Evolutionary conservation across 92 coral and sea anemone genomes (phyloP).

Genomic region (Zoanthus gigantus): DNA sequence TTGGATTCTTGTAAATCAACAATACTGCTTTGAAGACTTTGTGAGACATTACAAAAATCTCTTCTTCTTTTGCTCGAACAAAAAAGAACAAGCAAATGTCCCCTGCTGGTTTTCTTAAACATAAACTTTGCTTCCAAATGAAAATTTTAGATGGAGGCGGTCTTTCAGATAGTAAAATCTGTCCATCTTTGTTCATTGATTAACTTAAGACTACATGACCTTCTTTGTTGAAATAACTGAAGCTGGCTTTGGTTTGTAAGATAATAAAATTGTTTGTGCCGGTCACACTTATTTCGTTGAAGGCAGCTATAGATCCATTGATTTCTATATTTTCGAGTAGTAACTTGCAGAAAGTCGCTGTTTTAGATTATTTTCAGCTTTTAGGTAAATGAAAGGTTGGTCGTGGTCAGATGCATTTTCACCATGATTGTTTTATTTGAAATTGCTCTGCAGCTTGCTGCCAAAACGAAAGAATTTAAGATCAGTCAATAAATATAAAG

Average conservation of each 20-base stretch:
- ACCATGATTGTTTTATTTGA: background rate
- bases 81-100: background rate
- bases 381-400: too few relatives aligned
- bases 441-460: background rate
- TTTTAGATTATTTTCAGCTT: too few relatives aligned
- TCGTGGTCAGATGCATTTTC: too few relatives aligned
- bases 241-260: constrained; percentile 38
- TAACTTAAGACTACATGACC: background rate
- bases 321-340: background rate
- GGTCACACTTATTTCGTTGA: background rate
- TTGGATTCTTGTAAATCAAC: background rate
- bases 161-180: background rate
- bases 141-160: background rate
- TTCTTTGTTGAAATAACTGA: background rate
- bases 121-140: background rate
- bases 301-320: background rate
- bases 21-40: too few relatives aligned
- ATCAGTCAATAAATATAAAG: background rate
- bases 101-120: too few relatives aligned
- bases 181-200: background rate
- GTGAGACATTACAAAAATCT: background rate
- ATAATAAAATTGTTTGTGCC: constrained; percentile 5
- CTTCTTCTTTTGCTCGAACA: background rate
- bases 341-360: too few relatives aligned
- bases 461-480: background rate